Conservation (phyloP, 53 echinoderm and acorn worm genomes). For the Paracentrotus lividus region DNA sequence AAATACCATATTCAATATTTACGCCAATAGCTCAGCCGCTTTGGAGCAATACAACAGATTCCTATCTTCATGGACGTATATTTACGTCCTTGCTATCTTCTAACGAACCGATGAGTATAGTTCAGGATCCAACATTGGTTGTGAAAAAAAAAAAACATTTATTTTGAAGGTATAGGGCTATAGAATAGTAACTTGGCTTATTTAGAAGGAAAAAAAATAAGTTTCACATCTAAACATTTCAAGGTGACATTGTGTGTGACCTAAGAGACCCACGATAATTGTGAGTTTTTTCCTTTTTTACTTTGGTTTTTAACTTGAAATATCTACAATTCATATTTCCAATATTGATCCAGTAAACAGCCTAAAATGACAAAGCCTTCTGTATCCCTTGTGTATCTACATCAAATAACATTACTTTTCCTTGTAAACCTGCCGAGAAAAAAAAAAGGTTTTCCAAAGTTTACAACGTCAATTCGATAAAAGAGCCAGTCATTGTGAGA, state of each 20-base stretch:
- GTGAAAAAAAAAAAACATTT: too few relatives aligned
- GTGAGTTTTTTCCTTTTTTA: neutral
- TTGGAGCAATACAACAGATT: too few relatives aligned
- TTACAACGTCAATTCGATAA: constrained; percentile 33
- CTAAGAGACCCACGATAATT: neutral
- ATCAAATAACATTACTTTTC: neutral
- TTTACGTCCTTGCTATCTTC: too few relatives aligned
- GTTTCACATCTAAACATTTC: too few relatives aligned
- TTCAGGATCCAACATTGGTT: too few relatives aligned
- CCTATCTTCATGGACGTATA: too few relatives aligned
- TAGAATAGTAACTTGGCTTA: too few relatives aligned
- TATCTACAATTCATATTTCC: neutral
- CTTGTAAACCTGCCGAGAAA: neutral
- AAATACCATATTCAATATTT: too few relatives aligned
- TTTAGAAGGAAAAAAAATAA: too few relatives aligned
- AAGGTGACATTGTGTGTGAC: neutral
- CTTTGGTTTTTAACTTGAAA: neutral
- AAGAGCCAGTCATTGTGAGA: constrained; percentile 24
- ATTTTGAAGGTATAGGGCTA: neutral
- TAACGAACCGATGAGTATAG: too few relatives aligned
- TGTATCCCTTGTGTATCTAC: constrained; percentile 11
- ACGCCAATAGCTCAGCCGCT: too few relatives aligned
- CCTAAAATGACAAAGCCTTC: neutral
- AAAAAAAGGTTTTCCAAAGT: neutral
- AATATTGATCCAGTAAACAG: neutral